phyloP scores from a whole-genome alignment of 2,113 vertebrate genomes.

The Potamarius usumacintae region DNA sequence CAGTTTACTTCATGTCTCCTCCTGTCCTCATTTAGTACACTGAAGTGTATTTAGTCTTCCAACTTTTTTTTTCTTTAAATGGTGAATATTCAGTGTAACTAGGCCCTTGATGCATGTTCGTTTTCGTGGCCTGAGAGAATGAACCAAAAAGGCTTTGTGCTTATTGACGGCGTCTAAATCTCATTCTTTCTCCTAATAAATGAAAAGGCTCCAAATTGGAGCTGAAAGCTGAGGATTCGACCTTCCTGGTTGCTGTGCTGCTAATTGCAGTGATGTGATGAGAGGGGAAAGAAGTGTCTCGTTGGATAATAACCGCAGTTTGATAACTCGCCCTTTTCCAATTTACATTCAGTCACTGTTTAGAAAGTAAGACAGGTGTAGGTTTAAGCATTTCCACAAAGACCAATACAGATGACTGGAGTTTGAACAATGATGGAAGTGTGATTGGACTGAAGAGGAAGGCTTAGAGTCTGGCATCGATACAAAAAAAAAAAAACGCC shows the following conservation, averaged over 20 bases:
- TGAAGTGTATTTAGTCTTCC: too few relatives aligned
- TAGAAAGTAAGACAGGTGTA: neutral
- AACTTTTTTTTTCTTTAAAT: neutral
- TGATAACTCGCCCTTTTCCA: slow-evolving; percentile 14
- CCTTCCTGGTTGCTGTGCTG: slow-evolving; percentile 27
- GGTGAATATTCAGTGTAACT: neutral
- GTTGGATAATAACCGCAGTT: neutral
- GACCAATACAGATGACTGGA: neutral
- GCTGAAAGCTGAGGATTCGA: slow-evolving; percentile 21
- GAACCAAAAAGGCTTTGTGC: neutral
- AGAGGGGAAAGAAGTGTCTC: slow-evolving; percentile 32
- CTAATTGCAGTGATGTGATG: slow-evolving; percentile 44
- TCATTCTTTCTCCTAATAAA: neutral
- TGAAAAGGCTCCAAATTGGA: neutral
- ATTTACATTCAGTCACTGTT: slow-evolving; percentile 24
- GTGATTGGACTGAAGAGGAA: neutral
- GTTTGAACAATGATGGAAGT: neutral
- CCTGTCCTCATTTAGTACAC: neutral
- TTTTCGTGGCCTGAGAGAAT: neutral
- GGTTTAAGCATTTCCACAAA: neutral
- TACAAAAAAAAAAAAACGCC: too few relatives aligned
- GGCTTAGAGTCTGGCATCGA: neutral
- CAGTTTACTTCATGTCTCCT: slow-evolving; percentile 18
- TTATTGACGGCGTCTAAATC: neutral
- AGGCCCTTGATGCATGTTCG: neutral